Percentiles rank a stretch among this genome's conserved stretches.
These are phyloP conservation scores for Spinus pinus DNA, from an alignment of 2,797 vertebrate genomes.

Conservation along the genomic window DNA sequence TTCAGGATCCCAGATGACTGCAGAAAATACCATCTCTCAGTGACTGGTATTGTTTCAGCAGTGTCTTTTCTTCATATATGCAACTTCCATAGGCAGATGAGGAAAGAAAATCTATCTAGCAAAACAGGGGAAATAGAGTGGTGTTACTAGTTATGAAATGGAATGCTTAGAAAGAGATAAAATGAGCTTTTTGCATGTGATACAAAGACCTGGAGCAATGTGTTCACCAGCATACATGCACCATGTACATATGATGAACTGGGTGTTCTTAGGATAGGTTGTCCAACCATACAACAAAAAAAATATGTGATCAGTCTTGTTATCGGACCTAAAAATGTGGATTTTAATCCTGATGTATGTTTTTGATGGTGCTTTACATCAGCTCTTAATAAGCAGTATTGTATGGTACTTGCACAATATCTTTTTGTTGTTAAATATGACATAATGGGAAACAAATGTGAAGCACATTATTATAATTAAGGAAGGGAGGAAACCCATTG, in stretches of 20 bases:
- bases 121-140: neutral
- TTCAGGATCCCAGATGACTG: neutral
- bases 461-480: conserved; percentile 41
- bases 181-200: neutral
- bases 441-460: conserved; percentile 34
- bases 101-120: neutral
- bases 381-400: conserved; percentile 25
- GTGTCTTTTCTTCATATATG: neutral
- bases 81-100: neutral
- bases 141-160: neutral
- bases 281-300: conserved; percentile 5
- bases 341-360: conserved; percentile 34
- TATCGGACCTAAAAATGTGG: conserved; percentile 17
- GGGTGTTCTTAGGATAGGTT: conserved; percentile 3
- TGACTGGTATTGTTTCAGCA: neutral
- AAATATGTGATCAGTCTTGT: conserved; percentile 12
- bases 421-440: conserved; percentile 12
- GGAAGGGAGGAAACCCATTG: conserved; percentile 42
- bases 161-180: neutral
- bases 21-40: neutral
- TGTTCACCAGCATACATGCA: neutral
- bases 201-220: neutral
- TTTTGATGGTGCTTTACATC: conserved; percentile 60
- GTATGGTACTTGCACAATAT: neutral
- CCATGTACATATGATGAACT: neutral